A percentile compares a stretch with the other conserved stretches of the same genome.
Conservation (phyloP, 2,113 vertebrate species). For the Ctenodactylus gundi region DNA sequence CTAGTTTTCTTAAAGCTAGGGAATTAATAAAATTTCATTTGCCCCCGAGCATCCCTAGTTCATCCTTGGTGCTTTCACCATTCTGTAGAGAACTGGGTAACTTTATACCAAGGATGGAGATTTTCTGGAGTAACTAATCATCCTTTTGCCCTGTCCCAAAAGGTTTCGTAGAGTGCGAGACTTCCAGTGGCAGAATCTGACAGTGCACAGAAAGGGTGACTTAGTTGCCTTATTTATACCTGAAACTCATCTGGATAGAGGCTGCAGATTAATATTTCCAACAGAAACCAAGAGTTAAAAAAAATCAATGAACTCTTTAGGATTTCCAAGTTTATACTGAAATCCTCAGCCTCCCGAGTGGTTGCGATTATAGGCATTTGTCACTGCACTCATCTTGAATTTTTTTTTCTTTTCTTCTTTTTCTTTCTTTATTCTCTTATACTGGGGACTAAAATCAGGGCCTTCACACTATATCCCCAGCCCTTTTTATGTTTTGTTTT, state of each 20-base stretch:
- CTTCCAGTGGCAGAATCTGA: too few species aligned
- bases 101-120: neutral
- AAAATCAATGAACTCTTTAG: neutral
- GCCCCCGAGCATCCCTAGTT: neutral
- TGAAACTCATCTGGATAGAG: neutral
- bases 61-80: neutral
- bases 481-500: neutral
- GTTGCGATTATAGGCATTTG: neutral
- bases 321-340: neutral
- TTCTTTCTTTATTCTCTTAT: too few species aligned
- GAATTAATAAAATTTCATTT: constrained; percentile 1
- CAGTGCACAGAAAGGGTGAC: neutral
- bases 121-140: neutral
- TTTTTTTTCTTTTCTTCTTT: neutral
- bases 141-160: neutral
- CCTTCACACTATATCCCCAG: neutral
- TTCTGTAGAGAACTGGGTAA: neutral
- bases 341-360: neutral
- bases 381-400: neutral
- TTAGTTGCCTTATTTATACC: neutral
- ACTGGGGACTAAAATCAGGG: neutral
- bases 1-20: neutral
- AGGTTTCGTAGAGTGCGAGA: neutral
- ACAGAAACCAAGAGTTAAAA: neutral
- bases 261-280: neutral